These are phyloP conservation scores for Ptychodera flava DNA, from an alignment of 35 echinoderm and acorn worm genomes.

Conservation along the genomic window DNA sequence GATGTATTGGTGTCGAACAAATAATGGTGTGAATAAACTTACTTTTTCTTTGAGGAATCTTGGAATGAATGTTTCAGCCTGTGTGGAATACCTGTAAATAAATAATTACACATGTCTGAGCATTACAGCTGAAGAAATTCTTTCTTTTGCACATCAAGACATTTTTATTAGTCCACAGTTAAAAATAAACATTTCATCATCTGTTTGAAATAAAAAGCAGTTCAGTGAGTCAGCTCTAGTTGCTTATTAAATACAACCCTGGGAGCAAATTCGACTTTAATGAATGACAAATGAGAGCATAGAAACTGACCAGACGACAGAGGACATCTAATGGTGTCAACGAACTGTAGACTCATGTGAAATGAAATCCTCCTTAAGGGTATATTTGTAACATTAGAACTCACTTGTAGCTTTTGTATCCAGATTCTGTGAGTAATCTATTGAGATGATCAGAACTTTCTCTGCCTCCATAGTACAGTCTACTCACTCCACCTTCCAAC, in stretches of 20 bases:
- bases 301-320: too few species aligned
- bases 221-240: neutral
- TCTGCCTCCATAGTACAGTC: slow-evolving; percentile 88
- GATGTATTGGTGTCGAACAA: too few species aligned
- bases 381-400: neutral
- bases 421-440: slow-evolving; percentile 84
- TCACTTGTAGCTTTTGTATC: slow-evolving; percentile 59
- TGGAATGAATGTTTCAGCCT: slow-evolving; percentile 73
- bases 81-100: slow-evolving; percentile 74
- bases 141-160: too few species aligned
- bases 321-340: too few species aligned
- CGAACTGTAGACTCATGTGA: too few species aligned
- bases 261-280: neutral
- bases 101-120: neutral
- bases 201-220: neutral
- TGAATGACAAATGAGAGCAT: too few species aligned
- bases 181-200: neutral
- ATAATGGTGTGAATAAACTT: too few species aligned
- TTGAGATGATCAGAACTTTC: slow-evolving; percentile 88
- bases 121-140: too few species aligned
- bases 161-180: too few species aligned
- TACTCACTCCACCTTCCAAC: slow-evolving; percentile 88
- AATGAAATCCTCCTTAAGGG: too few species aligned
- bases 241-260: neutral
- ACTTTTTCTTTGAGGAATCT: slow-evolving; percentile 96